A percentile compares a stretch with the other conserved stretches of the same genome.
Conservation (phyloP, 1,140 invertebrate genomes). For the Drosophila pectinifera region DNA sequence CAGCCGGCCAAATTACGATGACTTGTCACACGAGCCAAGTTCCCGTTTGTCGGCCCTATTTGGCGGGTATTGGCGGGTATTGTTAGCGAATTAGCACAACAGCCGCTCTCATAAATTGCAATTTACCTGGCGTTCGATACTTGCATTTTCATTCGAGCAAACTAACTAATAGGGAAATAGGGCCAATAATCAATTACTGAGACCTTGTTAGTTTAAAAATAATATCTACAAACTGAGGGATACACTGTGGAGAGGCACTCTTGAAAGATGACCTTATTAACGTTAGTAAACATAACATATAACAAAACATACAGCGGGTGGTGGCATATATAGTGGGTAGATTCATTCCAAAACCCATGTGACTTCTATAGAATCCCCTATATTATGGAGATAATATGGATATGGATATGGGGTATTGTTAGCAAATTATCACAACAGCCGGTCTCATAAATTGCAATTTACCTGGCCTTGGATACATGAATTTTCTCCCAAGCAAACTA, state of each 20-base stretch:
- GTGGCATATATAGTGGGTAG: no score
- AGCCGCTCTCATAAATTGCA: constrained; percentile 57
- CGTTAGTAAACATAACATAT: no score
- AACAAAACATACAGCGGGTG: no score
- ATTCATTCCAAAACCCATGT: no score
- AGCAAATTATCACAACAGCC: constrained; percentile 67
- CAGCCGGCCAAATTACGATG: constrained; percentile 66
- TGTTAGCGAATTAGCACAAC: constrained; percentile 76
- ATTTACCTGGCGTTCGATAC: constrained; percentile 4
- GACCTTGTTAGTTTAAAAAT: neutral
- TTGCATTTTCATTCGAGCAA: neutral
- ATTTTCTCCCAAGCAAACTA: neutral
- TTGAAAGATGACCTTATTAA: no score
- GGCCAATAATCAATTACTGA: neutral
- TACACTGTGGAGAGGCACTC: no score
- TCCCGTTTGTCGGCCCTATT: constrained; percentile 29
- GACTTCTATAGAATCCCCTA: no score
- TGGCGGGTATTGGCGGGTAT: constrained; percentile 48
- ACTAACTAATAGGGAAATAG: neutral
- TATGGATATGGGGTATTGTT: no score
- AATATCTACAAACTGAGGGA: neutral
- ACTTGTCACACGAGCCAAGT: constrained; percentile 73
- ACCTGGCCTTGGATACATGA: neutral
- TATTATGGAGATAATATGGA: no score
- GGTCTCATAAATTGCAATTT: constrained; percentile 62